Evolutionary conservation across 2,113 vertebrate species (phyloP).

Genomic region (Odocoileus hemionus): DNA sequence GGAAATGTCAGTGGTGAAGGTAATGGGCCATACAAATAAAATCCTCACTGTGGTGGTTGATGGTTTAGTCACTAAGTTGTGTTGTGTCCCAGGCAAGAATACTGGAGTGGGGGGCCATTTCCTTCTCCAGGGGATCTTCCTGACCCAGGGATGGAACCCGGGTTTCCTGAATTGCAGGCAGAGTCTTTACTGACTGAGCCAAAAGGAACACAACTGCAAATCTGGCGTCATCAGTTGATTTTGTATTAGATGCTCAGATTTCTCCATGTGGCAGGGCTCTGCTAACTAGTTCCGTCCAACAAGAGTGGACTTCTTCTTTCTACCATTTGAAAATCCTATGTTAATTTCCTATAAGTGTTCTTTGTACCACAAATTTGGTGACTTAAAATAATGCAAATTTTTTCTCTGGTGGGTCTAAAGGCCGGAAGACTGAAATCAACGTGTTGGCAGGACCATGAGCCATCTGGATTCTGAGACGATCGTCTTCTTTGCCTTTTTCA

Average conservation of each 20-base stretch:
- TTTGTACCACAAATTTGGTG: background rate
- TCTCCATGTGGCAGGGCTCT: background rate
- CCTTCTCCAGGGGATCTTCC: background rate
- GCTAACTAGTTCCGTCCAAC: background rate
- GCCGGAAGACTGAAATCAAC: background rate
- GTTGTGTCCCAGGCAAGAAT: background rate
- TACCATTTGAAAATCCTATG: background rate
- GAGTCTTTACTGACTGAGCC: background rate
- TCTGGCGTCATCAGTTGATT: background rate
- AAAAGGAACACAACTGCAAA: background rate
- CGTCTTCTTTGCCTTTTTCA: background rate
- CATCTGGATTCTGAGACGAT: background rate
- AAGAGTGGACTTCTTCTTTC: background rate
- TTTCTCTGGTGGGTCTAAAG: background rate
- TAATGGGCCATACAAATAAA: background rate
- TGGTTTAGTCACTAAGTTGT: background rate
- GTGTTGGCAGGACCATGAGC: background rate
- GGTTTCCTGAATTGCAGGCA: background rate
- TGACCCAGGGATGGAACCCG: background rate
- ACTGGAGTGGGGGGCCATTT: background rate
- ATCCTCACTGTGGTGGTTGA: rapidly evolving
- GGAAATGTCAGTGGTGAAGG: background rate
- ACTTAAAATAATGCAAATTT: background rate
- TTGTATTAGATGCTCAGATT: background rate
- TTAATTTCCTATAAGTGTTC: background rate